Conservation (phyloP, 2,888 invertebrate genomes). For the Thymelicus acteon region DNA sequence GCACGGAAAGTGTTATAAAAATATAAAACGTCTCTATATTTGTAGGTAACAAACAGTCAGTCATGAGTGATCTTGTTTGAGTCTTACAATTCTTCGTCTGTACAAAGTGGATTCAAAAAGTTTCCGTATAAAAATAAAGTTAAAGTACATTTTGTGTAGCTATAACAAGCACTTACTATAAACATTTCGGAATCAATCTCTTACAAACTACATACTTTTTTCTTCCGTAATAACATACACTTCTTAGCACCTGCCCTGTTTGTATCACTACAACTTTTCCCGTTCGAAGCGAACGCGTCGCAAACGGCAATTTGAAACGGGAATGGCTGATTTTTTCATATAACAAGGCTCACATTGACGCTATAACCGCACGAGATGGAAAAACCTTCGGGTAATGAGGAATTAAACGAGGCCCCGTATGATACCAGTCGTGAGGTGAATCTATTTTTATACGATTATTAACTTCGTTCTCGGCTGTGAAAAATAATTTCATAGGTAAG, state of each 20-base stretch:
- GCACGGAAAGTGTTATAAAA: no score
- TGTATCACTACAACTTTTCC: constrained; percentile 55
- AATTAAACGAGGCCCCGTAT: constrained; percentile 53
- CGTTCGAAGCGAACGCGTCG: constrained; percentile 49
- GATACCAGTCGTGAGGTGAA: constrained; percentile 17
- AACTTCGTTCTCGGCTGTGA: constrained; percentile 23
- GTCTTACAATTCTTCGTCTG: no score
- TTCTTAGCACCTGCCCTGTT: constrained; percentile 46
- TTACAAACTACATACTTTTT: constrained; percentile 12
- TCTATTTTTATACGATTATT: constrained; percentile 35
- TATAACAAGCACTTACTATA: not conserved
- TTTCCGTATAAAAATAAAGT: no score
- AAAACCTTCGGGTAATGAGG: constrained; percentile 56
- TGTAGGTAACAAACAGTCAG: no score
- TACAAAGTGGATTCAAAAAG: no score
- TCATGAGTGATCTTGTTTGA: no score
- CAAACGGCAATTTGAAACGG: constrained; percentile 62
- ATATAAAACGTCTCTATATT: no score
- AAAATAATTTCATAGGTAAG: constrained; percentile 28
- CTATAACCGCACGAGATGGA: constrained; percentile 54
- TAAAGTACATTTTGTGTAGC: no score
- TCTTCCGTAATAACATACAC: constrained; percentile 26
- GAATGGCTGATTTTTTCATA: constrained; percentile 65
- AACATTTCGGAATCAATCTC: not conserved
- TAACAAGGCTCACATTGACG: constrained; percentile 54